phyloP scores from a whole-genome alignment of 2,113 vertebrate genomes.

The Fregata magnificens region DNA sequence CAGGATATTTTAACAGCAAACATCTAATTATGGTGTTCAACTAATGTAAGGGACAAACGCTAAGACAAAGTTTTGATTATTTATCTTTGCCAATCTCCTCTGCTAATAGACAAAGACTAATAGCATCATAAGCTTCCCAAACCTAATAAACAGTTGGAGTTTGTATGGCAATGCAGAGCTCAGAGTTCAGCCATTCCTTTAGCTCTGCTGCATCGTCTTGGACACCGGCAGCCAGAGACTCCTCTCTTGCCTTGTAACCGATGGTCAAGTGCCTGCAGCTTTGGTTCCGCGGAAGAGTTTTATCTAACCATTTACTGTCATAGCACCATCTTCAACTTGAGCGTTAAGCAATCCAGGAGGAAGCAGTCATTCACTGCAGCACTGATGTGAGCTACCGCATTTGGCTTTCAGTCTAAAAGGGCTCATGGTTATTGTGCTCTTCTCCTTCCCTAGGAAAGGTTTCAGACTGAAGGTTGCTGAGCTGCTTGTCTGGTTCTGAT shows the following conservation, averaged over 20 bases:
- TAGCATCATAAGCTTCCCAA: not conserved
- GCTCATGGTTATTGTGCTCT: not conserved
- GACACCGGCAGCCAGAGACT: not conserved
- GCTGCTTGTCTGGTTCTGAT: not conserved
- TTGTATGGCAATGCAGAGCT: not conserved
- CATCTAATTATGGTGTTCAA: not conserved
- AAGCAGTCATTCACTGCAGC: not conserved
- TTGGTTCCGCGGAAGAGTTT: not conserved
- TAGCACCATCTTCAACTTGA: not conserved
- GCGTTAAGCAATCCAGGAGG: not conserved
- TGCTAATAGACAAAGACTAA: not conserved
- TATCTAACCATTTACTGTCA: not conserved
- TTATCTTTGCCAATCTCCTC: not conserved
- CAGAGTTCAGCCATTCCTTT: not conserved
- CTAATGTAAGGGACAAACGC: not conserved
- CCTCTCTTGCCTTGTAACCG: not conserved
- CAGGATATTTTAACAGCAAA: not conserved
- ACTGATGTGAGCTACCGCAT: not conserved
- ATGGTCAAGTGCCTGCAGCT: not conserved
- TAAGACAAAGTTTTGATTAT: not conserved
- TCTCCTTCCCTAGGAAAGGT: not conserved
- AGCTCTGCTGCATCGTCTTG: not conserved
- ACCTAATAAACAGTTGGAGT: not conserved
- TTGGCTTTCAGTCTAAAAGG: not conserved
- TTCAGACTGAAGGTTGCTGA: not conserved